Evolutionary conservation across 2,888 invertebrate species (phyloP).

Genomic region (Eumacrocentrus americanus): DNA sequence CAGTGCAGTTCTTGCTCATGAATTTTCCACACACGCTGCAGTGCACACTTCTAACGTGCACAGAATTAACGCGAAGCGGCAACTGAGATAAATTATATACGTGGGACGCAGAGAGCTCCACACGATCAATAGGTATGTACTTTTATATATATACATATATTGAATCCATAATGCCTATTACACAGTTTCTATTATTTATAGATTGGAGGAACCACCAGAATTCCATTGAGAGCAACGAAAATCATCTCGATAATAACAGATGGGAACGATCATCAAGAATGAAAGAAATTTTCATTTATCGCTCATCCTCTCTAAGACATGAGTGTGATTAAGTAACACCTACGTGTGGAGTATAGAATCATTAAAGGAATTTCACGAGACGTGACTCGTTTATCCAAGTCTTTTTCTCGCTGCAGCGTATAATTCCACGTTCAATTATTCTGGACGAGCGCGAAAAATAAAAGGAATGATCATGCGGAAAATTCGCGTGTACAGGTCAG

Average conservation of each 20-base stretch:
- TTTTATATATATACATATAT: too few species aligned
- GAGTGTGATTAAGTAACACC: conserved; percentile 21
- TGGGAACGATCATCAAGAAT: not conserved
- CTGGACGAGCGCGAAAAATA: conserved; percentile 9
- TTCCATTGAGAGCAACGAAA: too few species aligned
- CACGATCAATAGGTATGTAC: not conserved
- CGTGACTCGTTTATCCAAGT: conserved; percentile 13
- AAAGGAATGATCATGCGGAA: conserved; percentile 13
- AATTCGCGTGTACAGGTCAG: not conserved
- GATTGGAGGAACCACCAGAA: too few species aligned
- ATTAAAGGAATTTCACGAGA: conserved; percentile 22
- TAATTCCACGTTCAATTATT: conserved; percentile 22
- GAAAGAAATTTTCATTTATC: conserved; percentile 1
- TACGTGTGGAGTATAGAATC: conserved; percentile 14
- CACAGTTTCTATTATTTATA: too few species aligned
- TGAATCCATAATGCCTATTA: too few species aligned
- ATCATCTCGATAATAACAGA: not conserved
- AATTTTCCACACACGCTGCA: not conserved
- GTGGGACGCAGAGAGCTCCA: not conserved
- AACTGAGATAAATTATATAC: conserved; percentile 14
- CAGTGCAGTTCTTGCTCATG: too few species aligned
- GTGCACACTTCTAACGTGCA: not conserved
- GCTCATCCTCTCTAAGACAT: not conserved
- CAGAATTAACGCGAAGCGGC: not conserved
- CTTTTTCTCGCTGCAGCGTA: conserved; percentile 3